phyloP scores from a whole-genome alignment of 2,113 vertebrate species.

The Hyaena hyaena region DNA sequence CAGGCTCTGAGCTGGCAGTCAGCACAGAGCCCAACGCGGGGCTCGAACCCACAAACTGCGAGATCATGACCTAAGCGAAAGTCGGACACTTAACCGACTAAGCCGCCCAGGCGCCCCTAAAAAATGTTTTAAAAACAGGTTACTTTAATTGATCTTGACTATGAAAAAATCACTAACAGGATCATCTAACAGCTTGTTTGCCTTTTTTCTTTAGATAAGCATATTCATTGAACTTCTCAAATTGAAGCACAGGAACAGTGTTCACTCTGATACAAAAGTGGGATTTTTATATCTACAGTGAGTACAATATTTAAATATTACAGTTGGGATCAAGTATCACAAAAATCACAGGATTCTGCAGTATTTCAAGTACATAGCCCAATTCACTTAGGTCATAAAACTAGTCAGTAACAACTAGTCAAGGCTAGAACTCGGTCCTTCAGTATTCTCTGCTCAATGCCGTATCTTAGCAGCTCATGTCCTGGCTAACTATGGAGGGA shows the following conservation, averaged over 20 bases:
- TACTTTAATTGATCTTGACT: slow-evolving; percentile 26
- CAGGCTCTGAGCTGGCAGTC: too few relatives aligned
- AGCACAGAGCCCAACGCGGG: too few relatives aligned
- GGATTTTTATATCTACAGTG: neutral
- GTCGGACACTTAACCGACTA: too few relatives aligned
- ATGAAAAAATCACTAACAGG: slow-evolving; percentile 11
- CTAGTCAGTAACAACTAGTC: neutral
- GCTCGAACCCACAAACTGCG: too few relatives aligned
- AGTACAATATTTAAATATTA: neutral
- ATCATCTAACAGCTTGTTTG: slow-evolving; percentile 20
- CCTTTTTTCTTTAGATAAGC: neutral
- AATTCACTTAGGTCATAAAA: neutral
- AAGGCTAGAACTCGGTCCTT: neutral
- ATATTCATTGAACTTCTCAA: slow-evolving; percentile 43
- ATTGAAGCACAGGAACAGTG: neutral
- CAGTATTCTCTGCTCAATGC: too few relatives aligned
- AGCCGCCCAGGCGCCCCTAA: too few relatives aligned
- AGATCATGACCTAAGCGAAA: too few relatives aligned
- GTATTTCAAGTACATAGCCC: neutral
- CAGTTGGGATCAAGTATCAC: neutral
- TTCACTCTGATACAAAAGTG: neutral
- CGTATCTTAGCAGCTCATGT: neutral
- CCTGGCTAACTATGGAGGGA: neutral
- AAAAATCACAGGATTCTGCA: slow-evolving; percentile 30
- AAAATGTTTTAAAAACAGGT: neutral